phyloP scores from a whole-genome alignment of 2,113 vertebrate species.

The Aramus guarauna region DNA sequence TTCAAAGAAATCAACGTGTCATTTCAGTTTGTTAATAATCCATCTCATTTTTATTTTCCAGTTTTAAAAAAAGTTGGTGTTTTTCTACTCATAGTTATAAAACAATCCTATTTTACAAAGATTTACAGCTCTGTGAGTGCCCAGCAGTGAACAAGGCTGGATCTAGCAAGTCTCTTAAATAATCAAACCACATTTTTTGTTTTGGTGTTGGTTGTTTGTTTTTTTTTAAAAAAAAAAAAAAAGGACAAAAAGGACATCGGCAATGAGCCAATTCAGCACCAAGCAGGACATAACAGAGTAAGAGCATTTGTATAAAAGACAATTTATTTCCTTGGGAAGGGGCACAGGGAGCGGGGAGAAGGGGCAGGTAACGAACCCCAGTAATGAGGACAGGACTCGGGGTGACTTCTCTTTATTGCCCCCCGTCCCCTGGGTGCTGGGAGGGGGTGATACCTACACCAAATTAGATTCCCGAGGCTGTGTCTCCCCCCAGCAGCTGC shows the following conservation, averaged over 20 bases:
- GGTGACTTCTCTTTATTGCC: not conserved
- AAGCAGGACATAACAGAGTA: not conserved
- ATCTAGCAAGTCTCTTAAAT: not conserved
- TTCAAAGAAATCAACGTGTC: not conserved
- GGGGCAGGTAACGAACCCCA: not conserved
- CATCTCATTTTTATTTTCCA: slow-evolving; percentile 69
- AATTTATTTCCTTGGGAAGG: not conserved
- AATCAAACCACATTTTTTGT: not conserved
- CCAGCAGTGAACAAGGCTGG: not conserved
- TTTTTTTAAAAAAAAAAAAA: not conserved
- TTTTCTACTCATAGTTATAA: slow-evolving; percentile 48
- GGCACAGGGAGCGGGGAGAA: not conserved
- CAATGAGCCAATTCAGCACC: not conserved
- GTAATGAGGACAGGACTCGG: fast-evolving
- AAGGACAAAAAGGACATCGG: not conserved
- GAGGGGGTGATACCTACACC: not conserved
- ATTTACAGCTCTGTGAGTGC: slow-evolving; percentile 78
- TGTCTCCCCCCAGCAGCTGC: fast-evolving
- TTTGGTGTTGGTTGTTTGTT: not conserved
- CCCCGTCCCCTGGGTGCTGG: fast-evolving
- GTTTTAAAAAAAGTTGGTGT: not conserved
- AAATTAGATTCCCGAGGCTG: fast-evolving
- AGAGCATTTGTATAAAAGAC: slow-evolving; percentile 2
- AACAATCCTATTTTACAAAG: slow-evolving; percentile 87
- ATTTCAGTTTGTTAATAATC: slow-evolving; percentile 11